These are phyloP conservation scores for Buphagus erythrorhynchus DNA, from an alignment of 2,797 vertebrate genomes.

Conservation along the genomic window DNA sequence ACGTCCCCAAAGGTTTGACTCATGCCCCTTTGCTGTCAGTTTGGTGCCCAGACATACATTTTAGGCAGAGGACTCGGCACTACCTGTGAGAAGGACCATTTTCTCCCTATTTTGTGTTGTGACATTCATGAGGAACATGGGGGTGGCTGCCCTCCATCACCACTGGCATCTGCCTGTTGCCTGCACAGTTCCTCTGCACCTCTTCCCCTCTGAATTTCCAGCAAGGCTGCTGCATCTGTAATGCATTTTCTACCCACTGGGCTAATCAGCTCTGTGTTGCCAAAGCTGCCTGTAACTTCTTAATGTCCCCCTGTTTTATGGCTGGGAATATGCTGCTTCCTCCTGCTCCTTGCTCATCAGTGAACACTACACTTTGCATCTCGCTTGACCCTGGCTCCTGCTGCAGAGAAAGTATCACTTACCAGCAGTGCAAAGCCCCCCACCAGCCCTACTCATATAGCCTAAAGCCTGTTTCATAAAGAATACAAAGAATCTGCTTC, in stretches of 20 bases:
- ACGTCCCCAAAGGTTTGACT: not conserved
- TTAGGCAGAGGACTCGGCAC: not conserved
- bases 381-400: not conserved
- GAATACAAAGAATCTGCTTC: not conserved
- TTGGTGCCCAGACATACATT: not conserved
- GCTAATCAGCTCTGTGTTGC: not conserved
- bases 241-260: not conserved
- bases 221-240: not conserved
- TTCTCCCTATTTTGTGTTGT: not conserved
- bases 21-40: accelerated
- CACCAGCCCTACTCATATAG: not conserved
- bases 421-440: not conserved
- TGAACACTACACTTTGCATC: accelerated
- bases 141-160: not conserved
- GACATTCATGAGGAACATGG: not conserved
- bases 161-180: not conserved
- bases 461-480: not conserved
- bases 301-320: not conserved
- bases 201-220: not conserved
- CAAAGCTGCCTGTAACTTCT: not conserved
- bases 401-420: not conserved
- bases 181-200: not conserved
- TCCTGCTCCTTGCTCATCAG: not conserved
- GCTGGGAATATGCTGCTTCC: not conserved
- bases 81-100: not conserved